Base-by-base conservation (phyloP, 1,140 invertebrate species). In the Phymorhynchus buccinoides region DNA sequence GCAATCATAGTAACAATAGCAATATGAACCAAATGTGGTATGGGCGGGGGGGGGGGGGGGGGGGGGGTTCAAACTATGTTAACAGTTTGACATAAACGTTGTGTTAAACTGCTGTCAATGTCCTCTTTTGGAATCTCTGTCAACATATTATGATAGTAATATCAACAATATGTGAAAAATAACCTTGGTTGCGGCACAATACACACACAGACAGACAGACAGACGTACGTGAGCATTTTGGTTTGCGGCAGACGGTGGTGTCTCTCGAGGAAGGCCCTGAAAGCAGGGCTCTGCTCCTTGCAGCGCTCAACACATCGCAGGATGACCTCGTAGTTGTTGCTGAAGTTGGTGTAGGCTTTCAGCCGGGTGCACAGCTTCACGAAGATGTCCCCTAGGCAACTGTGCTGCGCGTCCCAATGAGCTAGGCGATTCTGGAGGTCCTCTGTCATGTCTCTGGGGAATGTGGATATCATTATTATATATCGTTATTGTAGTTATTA, bases 301-400 rank as follows among this genome's bases (percentile, higher is more conserved):
- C 88, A 88, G 14, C 90, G 85, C 80, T 93, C 92, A 37, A 93
- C 90, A 81, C 89, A 89, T 37, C 87, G 83, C 18, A 93, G 88
- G 32, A 93, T 90, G 22, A 90, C 89, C 52, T 92, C 90, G 84
- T 91, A 91, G 84, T 92, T 92, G 84, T 92, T 92, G 42, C 91
- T 86, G 85, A 91, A 91, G 83, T 93, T 92, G 27, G 90, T 90
- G 87, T 93, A 93, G 22, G 88, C 87, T 75, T 91, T 91, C 30
- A 92, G 81, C 42, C 88, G 88, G 1, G 86, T 86, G 84, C 88
- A 90, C 84, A 93, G 92, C 82, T 90, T 90, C 27, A 93, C 86
- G 87, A 93, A 92, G 44, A 92, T 89, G 85, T 93, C 92, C 30
- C 92, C 92, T n/a, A 93, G 75, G 77, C 91, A 92, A 0, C 87